A percentile compares a stretch with the other conserved stretches of the same genome.
Conservation (phyloP, 2,888 invertebrate genomes). For the Seira ritae region DNA sequence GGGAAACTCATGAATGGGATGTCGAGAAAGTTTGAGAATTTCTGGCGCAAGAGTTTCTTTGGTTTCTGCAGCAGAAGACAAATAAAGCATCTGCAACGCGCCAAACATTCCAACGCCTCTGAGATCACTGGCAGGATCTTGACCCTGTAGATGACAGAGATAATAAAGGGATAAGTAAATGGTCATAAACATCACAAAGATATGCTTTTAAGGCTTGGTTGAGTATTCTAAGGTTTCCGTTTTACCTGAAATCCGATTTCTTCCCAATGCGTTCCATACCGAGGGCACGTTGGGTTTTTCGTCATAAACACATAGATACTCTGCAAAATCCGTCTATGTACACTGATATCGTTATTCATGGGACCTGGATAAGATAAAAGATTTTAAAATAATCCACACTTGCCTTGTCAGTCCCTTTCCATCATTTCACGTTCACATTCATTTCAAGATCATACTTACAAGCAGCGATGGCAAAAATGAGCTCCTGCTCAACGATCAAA, state of each 20-base stretch:
- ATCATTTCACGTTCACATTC: not conserved
- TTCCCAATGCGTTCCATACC: constrained; percentile 79
- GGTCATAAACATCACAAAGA: too few species aligned
- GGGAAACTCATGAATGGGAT: constrained; percentile 78
- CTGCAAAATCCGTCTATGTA: constrained; percentile 72
- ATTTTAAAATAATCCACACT: not conserved
- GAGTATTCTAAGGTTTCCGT: not conserved
- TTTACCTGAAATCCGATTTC: constrained; percentile 78
- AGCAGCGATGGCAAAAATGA: constrained; percentile 71
- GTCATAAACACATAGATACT: constrained; percentile 74
- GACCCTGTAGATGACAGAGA: constrained; percentile 74
- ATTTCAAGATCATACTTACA: constrained; percentile 64
- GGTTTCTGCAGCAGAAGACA: constrained; percentile 75
- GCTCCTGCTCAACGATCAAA: constrained; percentile 69
- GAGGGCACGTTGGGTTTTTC: constrained; percentile 75
- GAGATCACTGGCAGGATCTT: constrained; percentile 79
- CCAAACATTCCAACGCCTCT: constrained; percentile 78
- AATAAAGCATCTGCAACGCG: constrained; percentile 77
- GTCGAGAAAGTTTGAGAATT: constrained; percentile 77
- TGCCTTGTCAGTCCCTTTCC: too few species aligned
- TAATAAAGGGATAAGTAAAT: too few species aligned
- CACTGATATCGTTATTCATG: constrained; percentile 73
- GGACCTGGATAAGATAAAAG: constrained; percentile 63
- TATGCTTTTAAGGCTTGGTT: not conserved
- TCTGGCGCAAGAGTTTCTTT: constrained; percentile 75